These are phyloP conservation scores for Heliocidaris tuberculata DNA, from an alignment of 35 echinoderm and acorn worm genomes.

Conservation along the genomic window DNA sequence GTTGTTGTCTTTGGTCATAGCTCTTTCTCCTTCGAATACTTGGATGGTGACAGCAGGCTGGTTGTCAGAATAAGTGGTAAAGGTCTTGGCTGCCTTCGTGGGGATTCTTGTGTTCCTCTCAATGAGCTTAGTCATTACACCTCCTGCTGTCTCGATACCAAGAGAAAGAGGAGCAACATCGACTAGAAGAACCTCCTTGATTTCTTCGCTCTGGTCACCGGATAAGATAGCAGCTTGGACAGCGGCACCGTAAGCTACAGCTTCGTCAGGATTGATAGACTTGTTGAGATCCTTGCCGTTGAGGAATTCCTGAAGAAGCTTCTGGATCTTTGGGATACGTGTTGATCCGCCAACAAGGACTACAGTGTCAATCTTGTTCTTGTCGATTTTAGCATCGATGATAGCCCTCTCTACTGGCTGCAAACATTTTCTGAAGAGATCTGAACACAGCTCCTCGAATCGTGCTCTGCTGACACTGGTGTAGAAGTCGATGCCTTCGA, in stretches of 20 bases:
- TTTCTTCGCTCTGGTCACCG: constrained; percentile 61
- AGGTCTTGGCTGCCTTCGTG: constrained; percentile 55
- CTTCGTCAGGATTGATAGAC: constrained; percentile 73
- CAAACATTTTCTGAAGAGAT: constrained; percentile 63
- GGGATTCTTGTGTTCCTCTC: constrained; percentile 64
- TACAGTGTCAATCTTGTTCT: constrained; percentile 65
- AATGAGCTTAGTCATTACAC: constrained; percentile 67
- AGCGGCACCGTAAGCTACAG: constrained; percentile 75
- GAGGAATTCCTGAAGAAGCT: constrained; percentile 68
- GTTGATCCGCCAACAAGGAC: constrained; percentile 86
- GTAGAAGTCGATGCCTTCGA: constrained; percentile 68
- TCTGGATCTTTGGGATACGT: constrained; percentile 81
- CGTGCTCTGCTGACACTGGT: constrained; percentile 53
- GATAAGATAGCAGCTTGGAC: constrained; percentile 72
- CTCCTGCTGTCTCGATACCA: constrained; percentile 68
- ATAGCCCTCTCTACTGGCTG: constrained; percentile 75
- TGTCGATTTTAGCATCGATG: constrained; percentile 66
- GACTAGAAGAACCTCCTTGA: constrained; percentile 68
- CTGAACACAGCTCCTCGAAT: constrained; percentile 77
- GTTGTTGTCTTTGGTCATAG: constrained; percentile 71
- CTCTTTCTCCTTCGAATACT: constrained; percentile 74
- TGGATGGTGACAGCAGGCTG: constrained; percentile 53
- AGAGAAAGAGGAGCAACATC: constrained; percentile 60
- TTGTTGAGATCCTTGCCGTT: constrained; percentile 66
- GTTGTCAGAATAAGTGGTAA: constrained; percentile 66